A percentile compares a stretch with the other conserved stretches of the same genome.
phyloP scores from a whole-genome alignment of 2,797 vertebrate species.

The Sebastes nivosus region DNA sequence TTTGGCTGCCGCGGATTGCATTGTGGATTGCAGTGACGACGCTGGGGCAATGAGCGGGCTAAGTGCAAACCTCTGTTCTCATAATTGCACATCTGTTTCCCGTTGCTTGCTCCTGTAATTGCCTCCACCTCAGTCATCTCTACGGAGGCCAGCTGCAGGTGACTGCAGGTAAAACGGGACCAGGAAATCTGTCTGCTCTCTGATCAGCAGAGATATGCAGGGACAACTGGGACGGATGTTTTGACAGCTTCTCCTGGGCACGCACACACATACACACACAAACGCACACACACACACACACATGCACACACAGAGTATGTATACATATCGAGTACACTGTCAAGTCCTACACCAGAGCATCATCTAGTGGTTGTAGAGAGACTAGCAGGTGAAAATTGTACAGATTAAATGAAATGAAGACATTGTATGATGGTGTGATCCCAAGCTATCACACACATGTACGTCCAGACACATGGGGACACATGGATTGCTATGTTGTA shows the following conservation, averaged over 20 bases:
- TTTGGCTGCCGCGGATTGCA: constrained; percentile 60
- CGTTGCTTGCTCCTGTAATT: constrained; percentile 71
- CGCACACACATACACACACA: background rate
- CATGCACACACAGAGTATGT: background rate
- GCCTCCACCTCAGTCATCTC: constrained; percentile 69
- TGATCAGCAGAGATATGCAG: constrained; percentile 52
- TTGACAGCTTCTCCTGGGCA: constrained; percentile 61
- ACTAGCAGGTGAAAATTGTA: background rate
- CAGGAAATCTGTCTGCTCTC: constrained; percentile 57
- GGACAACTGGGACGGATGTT: constrained; percentile 63
- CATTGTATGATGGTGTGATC: background rate
- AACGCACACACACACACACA: background rate
- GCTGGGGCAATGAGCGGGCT: constrained; percentile 67
- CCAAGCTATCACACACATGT: background rate
- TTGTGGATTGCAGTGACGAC: constrained; percentile 60
- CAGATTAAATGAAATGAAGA: background rate
- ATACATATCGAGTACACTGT: background rate
- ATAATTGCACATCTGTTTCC: constrained; percentile 83
- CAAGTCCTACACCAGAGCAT: constrained; percentile 64
- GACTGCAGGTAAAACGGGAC: constrained; percentile 63
- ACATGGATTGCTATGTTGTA: too few species aligned
- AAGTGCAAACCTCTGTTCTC: constrained; percentile 81
- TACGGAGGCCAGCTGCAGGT: constrained; percentile 61
- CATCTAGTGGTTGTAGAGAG: constrained; percentile 58
- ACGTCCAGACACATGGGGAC: background rate